These are phyloP conservation scores for Enteromius treurensis DNA, from an alignment of 2,797 vertebrate species.

Conservation along the genomic window DNA sequence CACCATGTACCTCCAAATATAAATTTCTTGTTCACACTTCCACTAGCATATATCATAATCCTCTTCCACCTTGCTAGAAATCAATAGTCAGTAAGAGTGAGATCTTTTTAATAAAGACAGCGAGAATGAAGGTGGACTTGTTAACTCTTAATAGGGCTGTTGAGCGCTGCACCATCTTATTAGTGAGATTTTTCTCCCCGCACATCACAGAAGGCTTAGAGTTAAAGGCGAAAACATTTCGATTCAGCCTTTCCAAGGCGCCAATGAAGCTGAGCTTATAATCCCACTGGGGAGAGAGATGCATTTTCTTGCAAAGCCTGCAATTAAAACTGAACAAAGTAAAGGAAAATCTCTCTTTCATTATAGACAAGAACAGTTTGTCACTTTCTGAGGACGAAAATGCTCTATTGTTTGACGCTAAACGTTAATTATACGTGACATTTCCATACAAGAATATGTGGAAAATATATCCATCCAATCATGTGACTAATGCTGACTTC, in stretches of 20 bases:
- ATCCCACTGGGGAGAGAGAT: conserved; percentile 40
- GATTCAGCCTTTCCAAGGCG: conserved; percentile 41
- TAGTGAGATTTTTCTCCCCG: not conserved
- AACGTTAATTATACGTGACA: not conserved
- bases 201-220: conserved; percentile 8
- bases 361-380: conserved; percentile 14
- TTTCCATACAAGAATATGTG: not conserved
- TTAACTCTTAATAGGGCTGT: conserved; percentile 40
- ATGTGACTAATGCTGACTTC: not conserved
- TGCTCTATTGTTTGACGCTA: conserved; percentile 12
- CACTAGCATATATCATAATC: conserved; percentile 69
- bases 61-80: conserved; percentile 63
- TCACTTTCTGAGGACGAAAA: conserved; percentile 37
- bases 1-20: conserved; percentile 60
- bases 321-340: conserved; percentile 44
- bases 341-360: conserved; percentile 34
- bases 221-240: conserved; percentile 34
- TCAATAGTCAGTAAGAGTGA: conserved; percentile 63
- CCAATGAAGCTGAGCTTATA: conserved; percentile 45
- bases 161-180: conserved; percentile 14
- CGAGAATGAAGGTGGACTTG: conserved; percentile 14
- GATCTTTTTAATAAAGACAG: conserved; percentile 61
- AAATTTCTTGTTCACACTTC: conserved; percentile 61
- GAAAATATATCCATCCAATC: not conserved
- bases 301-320: conserved; percentile 21